Evolutionary conservation across 1,140 invertebrate genomes (phyloP).

Genomic region (Whitmania pigra): DNA sequence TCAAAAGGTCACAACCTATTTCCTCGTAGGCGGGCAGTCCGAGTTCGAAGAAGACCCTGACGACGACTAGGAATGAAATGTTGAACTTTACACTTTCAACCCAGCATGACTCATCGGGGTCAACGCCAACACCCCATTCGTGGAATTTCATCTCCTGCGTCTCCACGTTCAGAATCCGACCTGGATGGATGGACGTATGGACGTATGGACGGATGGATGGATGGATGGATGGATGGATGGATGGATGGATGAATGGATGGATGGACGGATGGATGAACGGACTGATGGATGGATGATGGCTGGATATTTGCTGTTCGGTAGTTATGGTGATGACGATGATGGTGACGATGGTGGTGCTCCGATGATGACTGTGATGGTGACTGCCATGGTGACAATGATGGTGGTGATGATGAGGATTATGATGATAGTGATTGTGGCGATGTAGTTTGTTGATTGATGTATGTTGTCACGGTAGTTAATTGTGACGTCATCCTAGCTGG

Average conservation of each 20-base stretch:
- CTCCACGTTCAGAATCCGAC: slow-evolving; percentile 22
- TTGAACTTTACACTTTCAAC: slow-evolving; percentile 25
- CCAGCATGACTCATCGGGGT: slow-evolving; percentile 24
- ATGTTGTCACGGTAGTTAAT: no score
- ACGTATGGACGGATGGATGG: not conserved
- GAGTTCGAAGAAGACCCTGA: slow-evolving; percentile 25
- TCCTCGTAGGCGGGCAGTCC: slow-evolving; percentile 22
- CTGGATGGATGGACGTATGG: not conserved
- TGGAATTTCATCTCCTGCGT: slow-evolving; percentile 26
- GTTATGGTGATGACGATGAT: not conserved
- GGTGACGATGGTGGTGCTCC: no score
- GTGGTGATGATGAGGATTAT: slow-evolving; percentile 12
- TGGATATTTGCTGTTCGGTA: not conserved
- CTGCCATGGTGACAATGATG: slow-evolving; percentile 12
- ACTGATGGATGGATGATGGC: not conserved
- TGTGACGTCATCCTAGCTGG: no score
- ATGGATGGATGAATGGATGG: not conserved
- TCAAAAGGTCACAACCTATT: slow-evolving; percentile 19
- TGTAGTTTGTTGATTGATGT: not conserved
- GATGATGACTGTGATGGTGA: slow-evolving; percentile 14
- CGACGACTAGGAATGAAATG: slow-evolving; percentile 23
- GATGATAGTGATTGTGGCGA: not conserved
- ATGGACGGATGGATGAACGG: not conserved
- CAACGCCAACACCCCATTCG: slow-evolving; percentile 24
- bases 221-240: slow-evolving; percentile 4